A percentile compares a stretch with the other conserved stretches of the same genome.
phyloP scores from a whole-genome alignment of 2,797 vertebrate genomes.

The Sebastes kiyomatsui region DNA sequence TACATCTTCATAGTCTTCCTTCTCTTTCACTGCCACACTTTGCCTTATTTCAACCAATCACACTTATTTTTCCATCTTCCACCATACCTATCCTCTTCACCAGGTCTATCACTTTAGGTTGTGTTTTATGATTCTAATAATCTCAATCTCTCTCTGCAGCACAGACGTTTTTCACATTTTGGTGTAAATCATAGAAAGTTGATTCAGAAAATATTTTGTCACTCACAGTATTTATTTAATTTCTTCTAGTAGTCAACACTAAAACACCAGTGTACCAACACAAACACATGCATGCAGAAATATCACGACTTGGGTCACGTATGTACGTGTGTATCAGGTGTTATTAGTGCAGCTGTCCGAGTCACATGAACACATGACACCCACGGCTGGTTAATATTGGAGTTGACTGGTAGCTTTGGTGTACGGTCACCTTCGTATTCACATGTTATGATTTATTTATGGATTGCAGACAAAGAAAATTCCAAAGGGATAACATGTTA shows the following conservation, averaged over 20 bases:
- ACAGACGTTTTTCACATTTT: not conserved
- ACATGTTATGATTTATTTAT: not conserved
- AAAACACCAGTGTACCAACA: not conserved
- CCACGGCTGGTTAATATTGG: conserved; percentile 28
- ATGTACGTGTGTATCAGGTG: conserved; percentile 28
- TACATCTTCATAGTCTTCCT: not conserved
- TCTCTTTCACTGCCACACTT: conserved; percentile 5
- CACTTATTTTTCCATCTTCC: not conserved
- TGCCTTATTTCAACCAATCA: conserved; percentile 30
- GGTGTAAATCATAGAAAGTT: not conserved
- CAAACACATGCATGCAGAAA: not conserved
- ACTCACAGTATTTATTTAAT: not conserved
- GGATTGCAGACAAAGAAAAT: not conserved
- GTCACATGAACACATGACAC: conserved; percentile 56
- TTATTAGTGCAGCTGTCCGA: conserved; percentile 63
- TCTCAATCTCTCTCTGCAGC: not conserved
- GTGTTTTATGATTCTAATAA: not conserved
- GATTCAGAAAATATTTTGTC: not conserved
- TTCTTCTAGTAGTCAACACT: not conserved
- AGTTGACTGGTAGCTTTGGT: conserved; percentile 5
- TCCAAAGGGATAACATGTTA: not conserved
- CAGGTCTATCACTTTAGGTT: not conserved
- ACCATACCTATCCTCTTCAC: not conserved
- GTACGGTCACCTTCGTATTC: conserved; percentile 28
- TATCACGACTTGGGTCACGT: conserved; percentile 2